Evolutionary conservation across 2,113 vertebrate species (phyloP), one percentile per base, ranked within the genome.

Genomic region (Todiramphus saurophagus): DNA sequence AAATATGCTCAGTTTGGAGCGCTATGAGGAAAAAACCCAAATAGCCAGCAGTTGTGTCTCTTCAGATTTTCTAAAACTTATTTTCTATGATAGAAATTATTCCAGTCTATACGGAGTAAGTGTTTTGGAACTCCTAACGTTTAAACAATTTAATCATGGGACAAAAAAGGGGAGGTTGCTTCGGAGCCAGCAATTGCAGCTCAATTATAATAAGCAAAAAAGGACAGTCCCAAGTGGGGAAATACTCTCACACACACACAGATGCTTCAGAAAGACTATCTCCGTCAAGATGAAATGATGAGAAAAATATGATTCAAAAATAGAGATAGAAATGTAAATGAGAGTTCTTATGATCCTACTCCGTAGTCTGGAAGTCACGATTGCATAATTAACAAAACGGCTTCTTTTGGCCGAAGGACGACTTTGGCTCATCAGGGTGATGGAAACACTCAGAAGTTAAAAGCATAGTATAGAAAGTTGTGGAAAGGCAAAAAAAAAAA

Each of bases 341-440:
- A 89, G 69, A 78, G 67, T 67, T 82, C 19, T 89, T 84, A 87
- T 43, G 13, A 87, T 89, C 53, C 72, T 51, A 33, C 31, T 82
- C 46, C 46, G 37, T n/a, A 75, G 68, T 13, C 56, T 30, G 27
- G 35, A 83, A 94, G 63, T 58, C 68, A 74, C 55, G 81, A 89
- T 59, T 93, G 66, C n/a, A 16, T 91, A 84, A 91, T 91, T 95
- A 91, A 70, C 64, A 93, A 91, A 93, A 93, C 33, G 21, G 73
- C n/a, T 55, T 66, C 25, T 89, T 95, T 83, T 39, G 66, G 83
- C 67, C 83, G 67, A 92, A 88, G 63, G 68, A 80, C 24, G 48
- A 86, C 80, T 76, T 74, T 37, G 27, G 41, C 83, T 83, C 73
- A 18, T 59, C 16, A 55, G 37, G 60, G 48, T 69, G 73, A 95